Conservation (phyloP, 1,140 invertebrate species). For the Macrosteles quadrilineatus region DNA sequence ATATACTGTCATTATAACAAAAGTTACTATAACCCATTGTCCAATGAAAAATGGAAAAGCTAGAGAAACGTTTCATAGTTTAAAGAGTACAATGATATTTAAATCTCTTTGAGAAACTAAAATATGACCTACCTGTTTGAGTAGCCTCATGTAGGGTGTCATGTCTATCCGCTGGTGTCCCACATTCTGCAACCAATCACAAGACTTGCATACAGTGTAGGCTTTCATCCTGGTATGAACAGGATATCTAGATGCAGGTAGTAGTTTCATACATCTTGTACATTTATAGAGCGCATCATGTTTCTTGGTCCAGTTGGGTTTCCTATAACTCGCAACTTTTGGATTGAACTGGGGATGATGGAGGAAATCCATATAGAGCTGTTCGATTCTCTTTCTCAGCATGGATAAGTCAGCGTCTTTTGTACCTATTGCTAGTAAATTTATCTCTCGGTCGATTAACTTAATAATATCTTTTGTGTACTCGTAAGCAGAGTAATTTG, state of each 20-base stretch:
- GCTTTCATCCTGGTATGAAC: constrained; percentile 33
- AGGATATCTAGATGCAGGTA: constrained; percentile 34
- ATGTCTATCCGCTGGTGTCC: constrained; percentile 39
- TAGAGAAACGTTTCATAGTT: too few species aligned
- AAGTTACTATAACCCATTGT: too few species aligned
- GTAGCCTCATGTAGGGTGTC: constrained; percentile 35
- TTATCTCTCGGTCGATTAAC: constrained; percentile 62
- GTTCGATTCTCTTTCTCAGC: constrained; percentile 58
- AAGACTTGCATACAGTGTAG: constrained; percentile 35
- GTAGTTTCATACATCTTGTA: constrained; percentile 36
- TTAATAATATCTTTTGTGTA: constrained; percentile 56
- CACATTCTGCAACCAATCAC: constrained; percentile 38
- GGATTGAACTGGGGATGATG: constrained; percentile 39
- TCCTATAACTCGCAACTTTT: constrained; percentile 20
- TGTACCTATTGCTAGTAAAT: constrained; percentile 56
- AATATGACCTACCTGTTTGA: too few species aligned
- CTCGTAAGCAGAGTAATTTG: constrained; percentile 54
- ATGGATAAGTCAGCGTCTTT: constrained; percentile 54
- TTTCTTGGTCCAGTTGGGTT: constrained; percentile 20
- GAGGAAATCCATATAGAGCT: constrained; percentile 36
- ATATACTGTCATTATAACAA: too few species aligned
- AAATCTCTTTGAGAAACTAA: too few species aligned
- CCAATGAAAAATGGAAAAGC: too few species aligned
- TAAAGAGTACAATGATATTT: too few species aligned
- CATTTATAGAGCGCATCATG: constrained; percentile 30